Conservation (phyloP, 1,140 invertebrate species). For the Latrodectus geometricus region DNA sequence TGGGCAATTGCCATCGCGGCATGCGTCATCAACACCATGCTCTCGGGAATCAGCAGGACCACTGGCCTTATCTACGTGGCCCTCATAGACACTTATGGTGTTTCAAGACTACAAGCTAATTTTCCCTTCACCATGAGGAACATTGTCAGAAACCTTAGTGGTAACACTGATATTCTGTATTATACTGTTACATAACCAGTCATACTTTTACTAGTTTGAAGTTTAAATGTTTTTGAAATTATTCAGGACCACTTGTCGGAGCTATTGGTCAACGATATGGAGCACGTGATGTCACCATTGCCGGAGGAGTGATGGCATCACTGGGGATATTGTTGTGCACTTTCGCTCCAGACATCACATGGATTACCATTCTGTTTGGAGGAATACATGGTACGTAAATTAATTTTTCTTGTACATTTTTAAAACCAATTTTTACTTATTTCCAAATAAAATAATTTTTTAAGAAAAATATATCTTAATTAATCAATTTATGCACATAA, state of each 20-base stretch:
- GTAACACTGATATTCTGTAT: slow-evolving; percentile 4
- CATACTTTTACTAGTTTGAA: not conserved
- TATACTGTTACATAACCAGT: not conserved
- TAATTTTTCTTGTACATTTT: too few species aligned
- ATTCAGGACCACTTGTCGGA: slow-evolving; percentile 27
- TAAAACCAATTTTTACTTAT: too few species aligned
- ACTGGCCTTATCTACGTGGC: slow-evolving; percentile 51
- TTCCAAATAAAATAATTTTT: too few species aligned
- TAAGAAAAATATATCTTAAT: too few species aligned
- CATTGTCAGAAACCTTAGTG: slow-evolving; percentile 21
- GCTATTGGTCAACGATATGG: slow-evolving; percentile 47
- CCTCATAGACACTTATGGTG: slow-evolving; percentile 34
- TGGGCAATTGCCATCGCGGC: slow-evolving; percentile 35
- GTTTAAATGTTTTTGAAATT: not conserved
- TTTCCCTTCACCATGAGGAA: slow-evolving; percentile 47
- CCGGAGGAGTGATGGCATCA: slow-evolving; percentile 20
- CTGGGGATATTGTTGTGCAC: slow-evolving; percentile 24
- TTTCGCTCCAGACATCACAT: slow-evolving; percentile 30
- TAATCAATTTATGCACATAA: too few species aligned
- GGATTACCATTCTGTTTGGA: slow-evolving; percentile 38
- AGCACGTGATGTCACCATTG: slow-evolving; percentile 5
- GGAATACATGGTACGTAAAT: slow-evolving; percentile 34
- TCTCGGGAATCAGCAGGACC: slow-evolving; percentile 39
- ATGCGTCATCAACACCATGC: slow-evolving; percentile 47
- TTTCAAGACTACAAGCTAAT: slow-evolving; percentile 42